Base-by-base conservation (phyloP, 2,888 invertebrate genomes). In the Allophyes oxyacanthae region DNA sequence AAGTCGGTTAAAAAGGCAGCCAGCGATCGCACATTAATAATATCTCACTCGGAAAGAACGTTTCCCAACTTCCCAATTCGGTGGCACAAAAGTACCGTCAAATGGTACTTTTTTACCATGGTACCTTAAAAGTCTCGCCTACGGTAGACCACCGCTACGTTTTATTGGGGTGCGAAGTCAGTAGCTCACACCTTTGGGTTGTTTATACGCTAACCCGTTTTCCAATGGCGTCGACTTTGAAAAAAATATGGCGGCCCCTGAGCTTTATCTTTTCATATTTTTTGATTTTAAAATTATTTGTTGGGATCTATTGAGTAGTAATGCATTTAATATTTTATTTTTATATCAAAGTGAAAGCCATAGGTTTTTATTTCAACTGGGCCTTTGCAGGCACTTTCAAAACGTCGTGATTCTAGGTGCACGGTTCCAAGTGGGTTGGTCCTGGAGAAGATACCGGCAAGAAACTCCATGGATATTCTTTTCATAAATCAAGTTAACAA, bases 91-190 rank as follows among this genome's bases (percentile, higher is more conserved):
- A 54, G 41, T 49, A 30, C 53, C 43, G 30, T 54, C 64, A 56
- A 63, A 60, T 57, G 9, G 14, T 60, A 46, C 50, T 50, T 72
- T 65, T 74, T 74, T 74, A 68, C 28, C n/a, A 50, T 33, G 38
- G 52, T 25, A 50, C 40, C 43, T 59, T 46, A 53, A 64, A 49
- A 50, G 49, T 26, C 20, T 57, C 51, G 49, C 50, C 64, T 55
- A 65, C 43, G 36, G 20, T 34, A 57, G 88, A 89, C 89, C 89
- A 87, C 88, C 88, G 57, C 73, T 54, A 65, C 61, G 69, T 85
- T 75, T 89, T 89, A 89, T 88, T 75, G 72, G 63, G 76, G 79
- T 83, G 85, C 77, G 83, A 85, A 84, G 72, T 76, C 88, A 72
- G 89, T 85, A 87, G 89, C 61, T 85, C 80, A 66, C 86, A 84